Base-by-base conservation (phyloP, 2,797 vertebrate species). In the Oryzias dopingdopingensis region DNA sequence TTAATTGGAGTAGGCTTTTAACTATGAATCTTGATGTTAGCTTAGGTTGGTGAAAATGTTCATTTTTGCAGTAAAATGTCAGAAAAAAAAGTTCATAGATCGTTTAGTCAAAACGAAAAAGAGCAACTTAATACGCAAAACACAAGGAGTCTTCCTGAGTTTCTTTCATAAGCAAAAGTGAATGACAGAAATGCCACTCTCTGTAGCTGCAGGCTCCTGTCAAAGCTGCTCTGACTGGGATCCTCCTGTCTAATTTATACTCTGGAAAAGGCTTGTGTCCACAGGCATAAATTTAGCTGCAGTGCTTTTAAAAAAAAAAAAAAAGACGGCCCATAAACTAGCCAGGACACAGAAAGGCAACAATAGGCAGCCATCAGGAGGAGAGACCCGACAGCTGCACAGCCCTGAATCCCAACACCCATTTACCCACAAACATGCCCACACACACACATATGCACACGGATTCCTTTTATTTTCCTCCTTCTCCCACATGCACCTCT, bases 211-310 rank as follows among this genome's bases (percentile, higher is more conserved):
- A 67, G 71, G 63, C 70, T 58, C 76, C 72, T 77, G 74, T 77
- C 76, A 82, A 70, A 62, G 46, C 52, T 6, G 1, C 65, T 59
- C 62, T 79, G 79, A 82, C 81, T 76, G 62, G 67, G 59, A 83
- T 84, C 87, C 71, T 87, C 77, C 70, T 52, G 59, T 51, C 62
- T 86, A 78, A 91, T 91, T 91, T 92, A 92, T 82, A 83, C 76
- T 72, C 86, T 87, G 83, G 88, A 86, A 88, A 90, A 84, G 78
- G 76, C 78, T 84, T 80, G 76, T 81, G 81, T 87, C 77, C 74
- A 68, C 60, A 57, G 71, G 80, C 81, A 77, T 88, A 89, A 87
- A 90, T 90, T 89, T 81, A 80, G 76, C 68, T 80, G 78, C 52
- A 62, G 83, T 73, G 79, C 64, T 67, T 66, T 54, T 65, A 52